Conservation (phyloP, 2,888 invertebrate species). For the Drosophila demipolita region DNA sequence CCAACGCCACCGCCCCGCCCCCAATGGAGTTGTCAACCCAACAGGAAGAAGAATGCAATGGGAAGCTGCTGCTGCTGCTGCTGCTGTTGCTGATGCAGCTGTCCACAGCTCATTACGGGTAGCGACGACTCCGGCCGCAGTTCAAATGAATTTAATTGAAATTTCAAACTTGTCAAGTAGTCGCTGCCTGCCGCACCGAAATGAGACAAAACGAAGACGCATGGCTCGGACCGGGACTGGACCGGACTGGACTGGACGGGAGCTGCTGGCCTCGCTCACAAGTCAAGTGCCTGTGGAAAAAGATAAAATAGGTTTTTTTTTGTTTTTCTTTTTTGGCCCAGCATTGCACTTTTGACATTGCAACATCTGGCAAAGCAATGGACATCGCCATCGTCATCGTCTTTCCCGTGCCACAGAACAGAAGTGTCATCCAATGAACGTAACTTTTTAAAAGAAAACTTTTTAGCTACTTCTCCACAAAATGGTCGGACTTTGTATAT, state of each 20-base stretch:
- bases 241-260: conserved; percentile 6
- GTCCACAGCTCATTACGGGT: conserved; percentile 71
- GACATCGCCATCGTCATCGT: conserved; percentile 10
- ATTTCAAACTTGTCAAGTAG: conserved; percentile 81
- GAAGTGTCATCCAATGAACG: conserved; percentile 76
- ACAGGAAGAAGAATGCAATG: conserved; percentile 21
- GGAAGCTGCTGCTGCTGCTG: conserved; percentile 8
- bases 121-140: conserved; percentile 63
- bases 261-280: conserved; percentile 6
- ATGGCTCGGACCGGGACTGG: conserved; percentile 20
- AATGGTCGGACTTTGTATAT: conserved; percentile 52
- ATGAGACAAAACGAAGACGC: conserved; percentile 65
- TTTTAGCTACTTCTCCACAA: conserved; percentile 40
- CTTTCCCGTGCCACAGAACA: conserved; percentile 40
- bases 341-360: conserved; percentile 76
- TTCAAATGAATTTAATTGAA: conserved; percentile 82
- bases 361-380: conserved; percentile 69
- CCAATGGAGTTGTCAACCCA: conserved; percentile 40
- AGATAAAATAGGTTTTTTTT: conserved; percentile 65
- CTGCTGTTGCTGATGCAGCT: conserved; percentile 16
- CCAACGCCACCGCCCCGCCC: neutral
- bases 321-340: conserved; percentile 25
- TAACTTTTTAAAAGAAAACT: conserved; percentile 81
- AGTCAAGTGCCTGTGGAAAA: conserved; percentile 73
- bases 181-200: conserved; percentile 32